phyloP scores from a whole-genome alignment of 2,113 vertebrate species.

The Brachypodius melanocephalos region DNA sequence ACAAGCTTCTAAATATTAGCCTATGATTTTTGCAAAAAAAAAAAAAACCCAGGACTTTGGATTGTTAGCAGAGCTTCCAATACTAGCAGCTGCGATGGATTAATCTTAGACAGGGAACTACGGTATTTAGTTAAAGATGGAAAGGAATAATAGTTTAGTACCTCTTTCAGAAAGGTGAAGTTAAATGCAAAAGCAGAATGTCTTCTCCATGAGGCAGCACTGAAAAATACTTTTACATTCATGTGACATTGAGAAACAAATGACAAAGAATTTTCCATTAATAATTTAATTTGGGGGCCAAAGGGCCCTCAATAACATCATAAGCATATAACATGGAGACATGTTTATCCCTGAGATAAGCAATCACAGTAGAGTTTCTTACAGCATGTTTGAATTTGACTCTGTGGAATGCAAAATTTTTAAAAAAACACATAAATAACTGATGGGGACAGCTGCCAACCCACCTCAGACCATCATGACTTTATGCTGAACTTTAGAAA shows the following conservation, averaged over 20 bases:
- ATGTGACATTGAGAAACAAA: conserved; percentile 58
- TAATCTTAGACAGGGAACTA: neutral
- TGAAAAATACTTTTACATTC: conserved; percentile 48
- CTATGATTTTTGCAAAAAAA: neutral
- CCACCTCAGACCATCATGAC: neutral
- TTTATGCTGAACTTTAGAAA: neutral
- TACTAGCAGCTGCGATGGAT: neutral
- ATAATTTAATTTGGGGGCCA: conserved; percentile 50
- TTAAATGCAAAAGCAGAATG: neutral
- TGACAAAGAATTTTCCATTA: conserved; percentile 52
- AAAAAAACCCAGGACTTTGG: neutral
- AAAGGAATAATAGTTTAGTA: neutral
- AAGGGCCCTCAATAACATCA: conserved; percentile 23
- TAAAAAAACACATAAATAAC: neutral
- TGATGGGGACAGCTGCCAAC: neutral
- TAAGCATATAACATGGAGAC: conserved; percentile 2
- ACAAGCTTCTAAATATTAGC: neutral
- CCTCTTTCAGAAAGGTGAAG: neutral
- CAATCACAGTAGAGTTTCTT: neutral
- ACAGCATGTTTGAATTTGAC: neutral
- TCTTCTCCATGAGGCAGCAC: conserved; percentile 6
- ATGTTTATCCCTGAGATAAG: conserved; percentile 43
- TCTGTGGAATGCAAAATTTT: neutral
- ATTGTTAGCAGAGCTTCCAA: neutral
- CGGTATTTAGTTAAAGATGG: neutral